A percentile compares a stretch with the other conserved stretches of the same genome.
phyloP scores from a whole-genome alignment of 2,797 vertebrate species.

The Furcifer pardalis region DNA sequence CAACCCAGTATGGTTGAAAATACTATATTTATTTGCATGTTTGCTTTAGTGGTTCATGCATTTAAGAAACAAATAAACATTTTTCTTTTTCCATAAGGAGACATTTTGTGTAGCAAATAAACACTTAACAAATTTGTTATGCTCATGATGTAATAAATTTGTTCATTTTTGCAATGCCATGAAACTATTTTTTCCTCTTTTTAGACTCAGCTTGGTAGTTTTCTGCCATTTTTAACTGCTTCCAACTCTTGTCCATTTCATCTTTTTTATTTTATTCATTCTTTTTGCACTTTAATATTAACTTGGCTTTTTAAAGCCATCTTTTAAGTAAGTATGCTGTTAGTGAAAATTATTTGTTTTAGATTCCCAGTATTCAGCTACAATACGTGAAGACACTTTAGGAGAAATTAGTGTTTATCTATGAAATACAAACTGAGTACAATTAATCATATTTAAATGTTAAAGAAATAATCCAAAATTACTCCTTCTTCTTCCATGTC shows the following conservation, averaged over 20 bases:
- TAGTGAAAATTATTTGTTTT: too few relatives aligned
- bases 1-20: constrained; percentile 60
- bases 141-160: background rate
- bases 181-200: background rate
- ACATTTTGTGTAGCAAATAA: background rate
- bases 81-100: constrained; percentile 2
- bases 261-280: background rate
- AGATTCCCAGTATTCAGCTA: rapidly evolving
- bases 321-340: background rate
- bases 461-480: background rate
- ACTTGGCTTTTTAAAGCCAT: background rate
- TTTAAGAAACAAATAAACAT: constrained; percentile 44
- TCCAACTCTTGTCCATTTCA: background rate
- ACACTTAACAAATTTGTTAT: background rate
- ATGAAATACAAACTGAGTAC: background rate
- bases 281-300: background rate
- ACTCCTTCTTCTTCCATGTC: too few relatives aligned
- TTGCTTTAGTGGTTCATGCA: constrained; percentile 50
- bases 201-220: constrained; percentile 8
- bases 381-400: background rate
- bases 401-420: background rate
- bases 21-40: constrained; percentile 50
- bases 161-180: background rate
- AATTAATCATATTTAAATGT: background rate
- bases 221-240: constrained; percentile 41